Evolutionary conservation across 2,113 vertebrate species (phyloP), one percentile per base, ranked within the genome.

Genomic region (Rhegmatorhina hoffmannsi): DNA sequence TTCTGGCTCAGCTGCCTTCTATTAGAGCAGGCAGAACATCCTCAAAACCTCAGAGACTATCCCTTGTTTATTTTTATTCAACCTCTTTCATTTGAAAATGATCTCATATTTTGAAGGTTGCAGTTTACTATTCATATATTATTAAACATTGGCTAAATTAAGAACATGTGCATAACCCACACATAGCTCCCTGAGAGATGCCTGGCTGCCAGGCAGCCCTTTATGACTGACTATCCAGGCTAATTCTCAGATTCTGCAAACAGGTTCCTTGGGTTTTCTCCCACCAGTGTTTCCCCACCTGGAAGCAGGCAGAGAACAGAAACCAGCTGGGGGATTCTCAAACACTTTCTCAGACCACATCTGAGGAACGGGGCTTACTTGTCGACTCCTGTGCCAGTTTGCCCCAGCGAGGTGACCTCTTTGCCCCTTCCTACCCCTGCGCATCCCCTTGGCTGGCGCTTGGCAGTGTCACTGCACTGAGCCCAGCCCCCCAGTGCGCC

Each of bases 71-170:
- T 73, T 87, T 92, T 92, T 69, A 58, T 76, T 89, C 91, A 53
- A 53, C 34, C 11, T 73, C 49, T 91, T 92, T 78, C 40, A 34
- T 89, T 85, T 90, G 63, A 84, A 85, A 94, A 58, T 38, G 8
- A 44, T 88, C 31, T 63, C 24, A 8, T 83, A 44, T 76, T 94
- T 69, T 52, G 46, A 76, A 62, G 33, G 18, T 49, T 68, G 74
- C 26, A 38, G 58, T 83, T 89, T 69, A 79, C n/a, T 2, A 9
- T 33, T 91, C 46, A 90, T 77, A 2, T 17, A 77, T 77, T 93
- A 95, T 85, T 95, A 84, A 92, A 44, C 44, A 68, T 70, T 28
- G 38, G 33, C 72, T 93, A 88, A 91, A 95, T 90, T 70, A 86
- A 84, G 74, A 38, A 44, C 2, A 6, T 15, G 19, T n/a, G 28